These are phyloP conservation scores for Mormoops blainvillei DNA, from an alignment of 2,113 vertebrate species.

Conservation along the genomic window DNA sequence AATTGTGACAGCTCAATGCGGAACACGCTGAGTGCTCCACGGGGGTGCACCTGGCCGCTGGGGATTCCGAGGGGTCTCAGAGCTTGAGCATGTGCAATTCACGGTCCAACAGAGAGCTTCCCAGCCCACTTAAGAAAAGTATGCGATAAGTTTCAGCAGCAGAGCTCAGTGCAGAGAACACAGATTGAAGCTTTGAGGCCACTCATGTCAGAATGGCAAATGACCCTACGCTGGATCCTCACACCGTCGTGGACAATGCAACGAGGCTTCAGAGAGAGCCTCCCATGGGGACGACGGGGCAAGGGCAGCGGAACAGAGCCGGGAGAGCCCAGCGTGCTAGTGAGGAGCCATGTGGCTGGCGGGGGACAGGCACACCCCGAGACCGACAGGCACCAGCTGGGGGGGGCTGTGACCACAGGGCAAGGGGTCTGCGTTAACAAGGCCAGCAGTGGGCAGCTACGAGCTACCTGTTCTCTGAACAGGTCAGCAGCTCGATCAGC, in stretches of 20 bases:
- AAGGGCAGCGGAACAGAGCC: neutral
- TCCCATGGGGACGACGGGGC: neutral
- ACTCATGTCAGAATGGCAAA: neutral
- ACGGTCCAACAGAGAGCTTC: neutral
- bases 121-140: no score
- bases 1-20: neutral
- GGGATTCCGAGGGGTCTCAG: neutral
- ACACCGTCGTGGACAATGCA: neutral
- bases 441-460: no score
- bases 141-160: fast-evolving
- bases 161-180: neutral
- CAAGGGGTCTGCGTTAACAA: no score
- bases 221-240: fast-evolving
- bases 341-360: neutral
- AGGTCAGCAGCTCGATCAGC: neutral
- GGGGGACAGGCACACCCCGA: no score
- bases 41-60: no score
- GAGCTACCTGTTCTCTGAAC: neutral
- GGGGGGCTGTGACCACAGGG: neutral
- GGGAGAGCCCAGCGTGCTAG: no score
- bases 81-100: neutral
- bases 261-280: neutral
- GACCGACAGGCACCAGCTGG: neutral
- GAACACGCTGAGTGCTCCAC: neutral
- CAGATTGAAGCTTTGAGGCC: neutral